phyloP scores from a whole-genome alignment of 23 tunicate species.

The Trididemnum clinides region DNA sequence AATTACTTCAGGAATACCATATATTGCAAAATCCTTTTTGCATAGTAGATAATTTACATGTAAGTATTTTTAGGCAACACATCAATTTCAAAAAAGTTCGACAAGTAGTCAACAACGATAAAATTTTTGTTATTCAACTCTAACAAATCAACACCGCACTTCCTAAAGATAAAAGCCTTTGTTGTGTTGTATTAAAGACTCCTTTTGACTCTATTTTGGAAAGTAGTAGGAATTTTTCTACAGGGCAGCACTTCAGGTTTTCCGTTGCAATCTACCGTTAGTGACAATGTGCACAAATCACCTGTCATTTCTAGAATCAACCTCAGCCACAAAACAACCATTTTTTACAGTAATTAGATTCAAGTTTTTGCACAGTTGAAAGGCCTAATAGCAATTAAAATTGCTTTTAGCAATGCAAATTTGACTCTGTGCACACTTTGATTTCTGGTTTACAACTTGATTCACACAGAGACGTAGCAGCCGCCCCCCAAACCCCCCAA shows the following conservation, averaged over 20 bases:
- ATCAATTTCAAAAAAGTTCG: slow-evolving; percentile 22
- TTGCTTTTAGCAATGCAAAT: slow-evolving; percentile 15
- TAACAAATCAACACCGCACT: slow-evolving; percentile 22
- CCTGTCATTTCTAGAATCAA: neutral
- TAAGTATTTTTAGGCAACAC: neutral
- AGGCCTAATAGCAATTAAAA: slow-evolving; percentile 18
- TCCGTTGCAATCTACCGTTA: neutral
- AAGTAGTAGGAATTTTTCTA: slow-evolving; percentile 5
- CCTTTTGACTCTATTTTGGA: neutral
- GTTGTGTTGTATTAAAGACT: slow-evolving; percentile 12
- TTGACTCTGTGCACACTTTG: neutral
- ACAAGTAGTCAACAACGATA: slow-evolving; percentile 30
- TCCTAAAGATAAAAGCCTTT: slow-evolving; percentile 22
- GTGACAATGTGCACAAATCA: neutral
- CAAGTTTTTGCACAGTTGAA: neutral
- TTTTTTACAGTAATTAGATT: neutral
- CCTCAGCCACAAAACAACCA: neutral
- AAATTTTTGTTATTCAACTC: neutral
- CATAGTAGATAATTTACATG: too few species aligned
- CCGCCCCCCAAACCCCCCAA: too few species aligned
- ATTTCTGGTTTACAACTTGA: neutral
- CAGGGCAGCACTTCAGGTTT: slow-evolving; percentile 3
- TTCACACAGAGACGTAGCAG: too few species aligned
- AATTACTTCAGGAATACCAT: neutral
- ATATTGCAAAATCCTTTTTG: neutral